These are phyloP conservation scores for Xylocopa sonorina DNA, from an alignment of 1,140 invertebrate genomes.

Conservation along the genomic window DNA sequence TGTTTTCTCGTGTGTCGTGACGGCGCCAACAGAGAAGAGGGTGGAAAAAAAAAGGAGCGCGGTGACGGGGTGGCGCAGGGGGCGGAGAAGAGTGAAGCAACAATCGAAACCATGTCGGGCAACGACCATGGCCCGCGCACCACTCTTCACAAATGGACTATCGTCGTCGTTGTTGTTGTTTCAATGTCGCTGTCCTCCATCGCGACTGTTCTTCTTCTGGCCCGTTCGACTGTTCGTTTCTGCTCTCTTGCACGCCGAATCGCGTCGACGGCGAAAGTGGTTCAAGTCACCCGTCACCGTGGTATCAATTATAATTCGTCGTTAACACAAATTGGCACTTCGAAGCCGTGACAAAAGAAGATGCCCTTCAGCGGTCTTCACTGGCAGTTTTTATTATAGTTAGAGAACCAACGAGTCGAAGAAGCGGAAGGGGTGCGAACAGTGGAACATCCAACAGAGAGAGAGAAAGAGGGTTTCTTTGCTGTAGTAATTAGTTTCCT, in stretches of 20 bases:
- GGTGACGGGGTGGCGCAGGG: constrained; percentile 35
- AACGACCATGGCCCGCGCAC: constrained; percentile 62
- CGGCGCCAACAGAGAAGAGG: constrained; percentile 44
- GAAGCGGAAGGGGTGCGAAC: neutral
- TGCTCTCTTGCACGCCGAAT: neutral
- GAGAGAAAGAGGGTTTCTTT: constrained; percentile 38
- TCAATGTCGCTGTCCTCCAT: constrained; percentile 62
- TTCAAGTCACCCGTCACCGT: neutral
- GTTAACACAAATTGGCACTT: too few species aligned
- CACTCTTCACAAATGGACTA: constrained; percentile 48
- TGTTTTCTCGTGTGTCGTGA: constrained; percentile 68
- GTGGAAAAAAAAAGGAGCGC: constrained; percentile 56
- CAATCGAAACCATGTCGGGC: constrained; percentile 70
- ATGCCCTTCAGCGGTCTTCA: too few species aligned
- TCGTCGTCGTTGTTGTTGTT: constrained; percentile 60
- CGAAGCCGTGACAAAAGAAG: too few species aligned
- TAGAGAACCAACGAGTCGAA: neutral
- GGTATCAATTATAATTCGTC: constrained; percentile 36
- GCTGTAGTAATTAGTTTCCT: constrained; percentile 38
- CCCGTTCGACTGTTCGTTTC: constrained; percentile 12
- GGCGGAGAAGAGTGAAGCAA: constrained; percentile 61
- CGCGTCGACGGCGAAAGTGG: neutral
- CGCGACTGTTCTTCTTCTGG: constrained; percentile 24
- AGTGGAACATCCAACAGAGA: neutral
- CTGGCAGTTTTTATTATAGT: too few species aligned